Evolutionary conservation across 2,797 vertebrate species (phyloP), one percentile per base, ranked within the genome.

Genomic region (Lerista edwardsae): DNA sequence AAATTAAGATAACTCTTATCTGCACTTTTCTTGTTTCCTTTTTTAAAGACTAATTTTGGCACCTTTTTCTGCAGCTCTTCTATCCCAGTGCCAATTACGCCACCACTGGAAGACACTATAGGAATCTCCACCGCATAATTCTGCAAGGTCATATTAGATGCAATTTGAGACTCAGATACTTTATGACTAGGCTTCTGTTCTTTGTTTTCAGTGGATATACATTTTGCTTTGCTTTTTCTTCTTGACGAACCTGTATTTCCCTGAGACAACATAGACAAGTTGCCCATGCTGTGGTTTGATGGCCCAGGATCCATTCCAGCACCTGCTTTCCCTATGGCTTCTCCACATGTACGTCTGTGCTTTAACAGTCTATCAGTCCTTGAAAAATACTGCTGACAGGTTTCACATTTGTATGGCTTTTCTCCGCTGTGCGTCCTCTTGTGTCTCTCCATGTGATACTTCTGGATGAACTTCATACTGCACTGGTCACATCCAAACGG

Each of bases 401-500:
- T 98, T 92, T 99, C 98, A 93, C 99, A 99, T 95, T 98, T 98
- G 94, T 99, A 99, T 96, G 99, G 99, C 97, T 99, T 99, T 97
- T 99, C 99, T 96, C 99, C 99, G 44, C 99, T 99, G 95, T 99
- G 99, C 34, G 99, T 99, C 94, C 99, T 97, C 96, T 99, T 99
- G 96, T 99, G 99, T 93, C 99, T 95, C 93, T 99, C 99, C 99
- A 99, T 99, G 87, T 99, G 98, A 95, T 99, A 99, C 96, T 99
- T 99, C 96, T 99, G 98, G 95, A 99, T 99, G 95, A 99, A 99
- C 89, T 99, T 98, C 99, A 99, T 99, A 91, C 99, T 99, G 93
- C 99, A 99, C 95, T 99, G 98, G 95, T 99, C 99, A 84, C 99
- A 99, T 83, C 98, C 98, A 86, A 99, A 99, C 57, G 99, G 99